Evolutionary conservation across 2,888 invertebrate genomes (phyloP), one percentile per base, ranked within the genome.

Genomic region (Heteromurus nitidus): DNA sequence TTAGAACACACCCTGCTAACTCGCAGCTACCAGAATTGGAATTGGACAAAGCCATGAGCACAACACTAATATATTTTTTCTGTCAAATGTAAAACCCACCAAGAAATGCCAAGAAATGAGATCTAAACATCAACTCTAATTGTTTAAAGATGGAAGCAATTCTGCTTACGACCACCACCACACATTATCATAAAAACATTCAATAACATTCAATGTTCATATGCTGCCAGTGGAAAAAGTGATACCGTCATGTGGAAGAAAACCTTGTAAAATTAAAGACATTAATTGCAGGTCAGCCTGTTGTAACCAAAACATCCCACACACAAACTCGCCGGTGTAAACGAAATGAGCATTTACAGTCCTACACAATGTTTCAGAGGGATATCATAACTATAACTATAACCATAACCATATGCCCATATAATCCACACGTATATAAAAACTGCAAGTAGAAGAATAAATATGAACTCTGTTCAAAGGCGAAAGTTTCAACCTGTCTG

Each of bases 191-290:
- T 47, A 5, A n/a, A 47, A 5, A 47, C 47, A 47, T n/a, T 47
- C n/a, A 36, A 13, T 47, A 36, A 36, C 5, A 36, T 36, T 36
- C 36, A 36, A 36, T 36, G 13, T 36, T 36, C 36, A 47, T 16
- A 47, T 47, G 5, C n/a, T 47, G 47, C 47, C n/a, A 47, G 47
- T 16, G 11, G 47, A 55, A n/a, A n/a, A 55, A 26, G 26, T n/a
- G 24, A 11, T 55, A 55, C 11, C 26, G 47, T 36, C n/a, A 9
- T 42, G 22, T 36, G 36, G 64, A 64, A 7, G 36, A 64, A 68
- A 68, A 68, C 68, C 68, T 68, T 68, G 68, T 68, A 53, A 68
- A 65, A 53, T 28, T 53, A 50, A 36, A 68, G 50, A 50, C 68
- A 68, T 68, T 53, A 68, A 68, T 68, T 68, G 53, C 50, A 68